Evolutionary conservation across 2,888 invertebrate species (phyloP), one percentile per base, ranked within the genome.

Genomic region (Dromius quadrimaculatus): DNA sequence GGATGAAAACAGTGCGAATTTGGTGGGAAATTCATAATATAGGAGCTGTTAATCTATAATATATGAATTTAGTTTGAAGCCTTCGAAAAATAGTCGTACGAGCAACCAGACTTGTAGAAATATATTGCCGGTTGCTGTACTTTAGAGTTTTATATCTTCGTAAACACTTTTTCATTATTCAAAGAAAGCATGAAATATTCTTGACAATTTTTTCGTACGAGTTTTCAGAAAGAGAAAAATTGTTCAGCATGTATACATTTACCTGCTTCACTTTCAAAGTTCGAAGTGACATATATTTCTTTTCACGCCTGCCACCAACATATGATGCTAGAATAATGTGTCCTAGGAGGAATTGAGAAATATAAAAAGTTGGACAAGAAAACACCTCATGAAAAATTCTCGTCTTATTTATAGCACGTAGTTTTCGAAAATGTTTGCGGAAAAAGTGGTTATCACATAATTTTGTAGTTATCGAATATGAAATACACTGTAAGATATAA

Each of bases 271-370:
- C 28, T 6, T 28, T 6, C 28, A 8, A 23, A 28, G 28, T 28
- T 54, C 50, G 50, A 54, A 54, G 50, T 54, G 50, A 54, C 23
- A 54, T 54, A 54, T 54, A 54, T 54, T 54, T 28, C 8, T 54
- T 11, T 54, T 28, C 28, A 8, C 28, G 28, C 28, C 8, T 59
- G 59, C 59, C 59, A 59, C 36, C 34, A 36, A 59, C 59, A 59
- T 59, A 59, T 59, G 59, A 59, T 59, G 17, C 36, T 38, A 34
- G 59, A 11, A 28, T 34, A 59, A 59, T 59, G 36, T 59, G 36
- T 59, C 36, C 59, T 38, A 34, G 36, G 22, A 36, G 15, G 19
- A 36, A 34, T 19, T 36, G 59, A 20, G 20, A 13, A 59, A 59
- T 19, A 47, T 22, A 59, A 13, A 17, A 57, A 36, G 36, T n/a